Base-by-base conservation (phyloP, 1,140 invertebrate species). In the Araneus ventricosus region DNA sequence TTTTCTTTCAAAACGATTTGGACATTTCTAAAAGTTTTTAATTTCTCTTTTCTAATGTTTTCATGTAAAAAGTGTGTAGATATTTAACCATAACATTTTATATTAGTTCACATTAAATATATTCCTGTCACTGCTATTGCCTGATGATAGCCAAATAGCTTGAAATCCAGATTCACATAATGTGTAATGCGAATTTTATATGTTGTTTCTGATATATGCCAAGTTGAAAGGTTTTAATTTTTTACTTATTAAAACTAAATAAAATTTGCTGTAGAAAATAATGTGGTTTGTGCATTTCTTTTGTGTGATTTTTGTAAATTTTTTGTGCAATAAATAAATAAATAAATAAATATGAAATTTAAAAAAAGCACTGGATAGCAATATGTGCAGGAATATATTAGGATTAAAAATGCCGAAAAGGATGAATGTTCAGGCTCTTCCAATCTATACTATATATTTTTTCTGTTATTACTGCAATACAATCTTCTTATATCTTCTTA, bases 111-210 rank as follows among this genome's bases (percentile, higher is more conserved):
- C 17, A 41, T 70, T 75, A 70, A 91, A 91, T 92, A 92, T 92
- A 92, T 92, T 92, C 61, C 90, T 75, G 41, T n/a, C 39, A 39
- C 90, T 92, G 37, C 90, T 41, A 70, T 92, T 92, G 82, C 90
- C 90, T 92, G 90, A 92, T 86, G 90, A 92, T 61, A 92, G 90
- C 90, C 90, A 92, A 92, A 45, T 41, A 92, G 90, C 90, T 92
- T 52, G 90, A 92, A 92, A 92, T 92, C 63, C 90, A 92, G 90
- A 86, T n/a, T 75, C 27, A 67, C n/a, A 10, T n/a, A 67, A 67
- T 67, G 45, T 52, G 17, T 67, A 27, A 67, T 67, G n/a, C 63
- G 14, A 27, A 67, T 67, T 67, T 67, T n/a, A 67, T 27, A 67
- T 27, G 45, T 52, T 80, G 8, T 80, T 39, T 80, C 3, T 80